Conservation (phyloP, 2,113 vertebrate species). For the Lathamus discolor region DNA sequence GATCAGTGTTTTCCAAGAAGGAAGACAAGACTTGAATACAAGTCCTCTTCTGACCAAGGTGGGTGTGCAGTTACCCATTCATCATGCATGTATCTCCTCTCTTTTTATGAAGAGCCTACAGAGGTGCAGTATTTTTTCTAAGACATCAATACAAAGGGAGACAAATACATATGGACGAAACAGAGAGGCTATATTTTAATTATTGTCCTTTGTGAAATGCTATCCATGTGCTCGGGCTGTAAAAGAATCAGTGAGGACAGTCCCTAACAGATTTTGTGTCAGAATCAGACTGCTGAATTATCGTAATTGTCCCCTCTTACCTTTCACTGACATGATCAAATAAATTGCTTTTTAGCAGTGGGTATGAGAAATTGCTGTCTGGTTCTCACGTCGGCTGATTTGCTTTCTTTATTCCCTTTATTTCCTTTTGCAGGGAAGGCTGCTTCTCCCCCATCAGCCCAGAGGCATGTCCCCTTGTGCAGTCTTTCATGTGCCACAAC, state of each 20-base stretch:
- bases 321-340: background rate
- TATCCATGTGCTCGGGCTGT: background rate
- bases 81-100: background rate
- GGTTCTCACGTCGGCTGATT: background rate
- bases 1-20: background rate
- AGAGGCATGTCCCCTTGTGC: slow-evolving; percentile 86
- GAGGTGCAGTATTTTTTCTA: background rate
- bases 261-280: background rate
- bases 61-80: background rate
- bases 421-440: slow-evolving; percentile 78
- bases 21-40: background rate
- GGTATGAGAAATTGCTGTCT: background rate
- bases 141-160: background rate
- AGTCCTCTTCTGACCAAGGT: background rate
- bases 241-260: background rate
- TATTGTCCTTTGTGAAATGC: background rate
- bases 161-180: background rate
- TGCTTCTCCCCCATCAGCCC: slow-evolving; percentile 83
- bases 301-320: background rate
- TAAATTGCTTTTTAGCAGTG: background rate
- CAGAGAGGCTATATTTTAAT: background rate
- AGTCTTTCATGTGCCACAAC: slow-evolving; percentile 82
- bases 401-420: background rate
- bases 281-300: background rate
- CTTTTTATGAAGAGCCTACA: background rate